Conservation (phyloP, 2,888 invertebrate species). For the Drosophila pegasa region DNA sequence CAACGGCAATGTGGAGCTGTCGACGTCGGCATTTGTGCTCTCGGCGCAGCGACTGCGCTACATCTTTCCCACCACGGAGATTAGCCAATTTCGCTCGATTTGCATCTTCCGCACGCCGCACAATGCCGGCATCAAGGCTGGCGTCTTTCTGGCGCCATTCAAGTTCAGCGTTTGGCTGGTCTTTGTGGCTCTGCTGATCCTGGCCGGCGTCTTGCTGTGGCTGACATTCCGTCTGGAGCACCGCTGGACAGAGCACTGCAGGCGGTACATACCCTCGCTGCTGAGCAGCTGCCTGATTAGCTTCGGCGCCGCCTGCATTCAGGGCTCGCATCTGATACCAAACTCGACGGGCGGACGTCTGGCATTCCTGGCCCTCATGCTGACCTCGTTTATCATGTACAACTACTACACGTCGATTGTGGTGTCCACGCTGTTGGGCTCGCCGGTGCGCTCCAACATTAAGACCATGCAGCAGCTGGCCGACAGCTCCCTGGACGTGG, state of each 20-base stretch:
- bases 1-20: constrained; percentile 69
- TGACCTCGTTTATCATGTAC: constrained; percentile 86
- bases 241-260: constrained; percentile 47
- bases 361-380: constrained; percentile 74
- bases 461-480: constrained; percentile 86
- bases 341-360: constrained; percentile 84
- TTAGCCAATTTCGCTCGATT: constrained; percentile 81
- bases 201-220: constrained; percentile 82
- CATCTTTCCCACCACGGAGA: constrained; percentile 50
- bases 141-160: constrained; percentile 87
- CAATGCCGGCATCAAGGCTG: constrained; percentile 86
- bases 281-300: constrained; percentile 83
- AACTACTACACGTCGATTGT: constrained; percentile 88
- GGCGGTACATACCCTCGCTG: constrained; percentile 78
- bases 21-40: constrained; percentile 57
- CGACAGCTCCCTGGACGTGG: constrained; percentile 86
- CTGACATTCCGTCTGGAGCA: constrained; percentile 80
- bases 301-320: constrained; percentile 85
- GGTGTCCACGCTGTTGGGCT: constrained; percentile 87
- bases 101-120: constrained; percentile 87
- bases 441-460: constrained; percentile 86
- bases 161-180: constrained; percentile 86
- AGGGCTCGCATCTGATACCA: constrained; percentile 85
- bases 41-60: constrained; percentile 56
- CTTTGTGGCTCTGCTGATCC: constrained; percentile 82